Evolutionary conservation across 1,140 invertebrate genomes (phyloP), one percentile per base, ranked within the genome.

Genomic region (Leptinotarsa defecta): DNA sequence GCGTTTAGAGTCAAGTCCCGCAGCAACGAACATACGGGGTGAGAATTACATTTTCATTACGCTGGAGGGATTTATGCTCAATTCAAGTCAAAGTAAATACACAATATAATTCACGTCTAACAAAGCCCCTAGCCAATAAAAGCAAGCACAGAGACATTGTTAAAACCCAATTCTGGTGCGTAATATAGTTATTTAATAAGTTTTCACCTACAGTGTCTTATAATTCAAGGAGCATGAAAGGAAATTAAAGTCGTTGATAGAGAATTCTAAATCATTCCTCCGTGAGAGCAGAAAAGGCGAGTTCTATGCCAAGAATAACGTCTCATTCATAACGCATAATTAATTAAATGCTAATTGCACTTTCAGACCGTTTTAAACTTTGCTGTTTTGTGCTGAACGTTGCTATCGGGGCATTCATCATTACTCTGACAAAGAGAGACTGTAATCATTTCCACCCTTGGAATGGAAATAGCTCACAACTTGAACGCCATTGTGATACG

Each of bases 341-440:
- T 84, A 84, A 84, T 84, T 84, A 84, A 84, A 84, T 82, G 83
- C 81, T 84, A 84, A 84, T 84, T 84, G 83, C 82, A 79, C 76
- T 81, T 78, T 75, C 73, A 71, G 79, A 70, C 74, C 79, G 79
- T 77, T 81, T 81, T 82, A 83, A 84, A 84, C 80, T 84, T 82
- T 80, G 71, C 73, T 82, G 83, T 84, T 84, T 84, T 84, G 81
- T 82, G 79, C 77, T 79, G 71, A 69, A 75, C 67, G 67, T 68
- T 68, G 67, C 43, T 82, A 83, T 81, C 81, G 81, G 81, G 79
- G 78, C 81, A 84, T 84, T 83, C 81, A 84, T 84, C 83, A 84
- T 82, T 81, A 80, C 75, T 71, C 75, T 81, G 82, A 84, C 82
- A 83, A 84, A 83, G 80, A 82, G 73, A 82, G 79, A 83, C 82